Conservation (phyloP, 2,113 vertebrate species). For the Nasalis larvatus region DNA sequence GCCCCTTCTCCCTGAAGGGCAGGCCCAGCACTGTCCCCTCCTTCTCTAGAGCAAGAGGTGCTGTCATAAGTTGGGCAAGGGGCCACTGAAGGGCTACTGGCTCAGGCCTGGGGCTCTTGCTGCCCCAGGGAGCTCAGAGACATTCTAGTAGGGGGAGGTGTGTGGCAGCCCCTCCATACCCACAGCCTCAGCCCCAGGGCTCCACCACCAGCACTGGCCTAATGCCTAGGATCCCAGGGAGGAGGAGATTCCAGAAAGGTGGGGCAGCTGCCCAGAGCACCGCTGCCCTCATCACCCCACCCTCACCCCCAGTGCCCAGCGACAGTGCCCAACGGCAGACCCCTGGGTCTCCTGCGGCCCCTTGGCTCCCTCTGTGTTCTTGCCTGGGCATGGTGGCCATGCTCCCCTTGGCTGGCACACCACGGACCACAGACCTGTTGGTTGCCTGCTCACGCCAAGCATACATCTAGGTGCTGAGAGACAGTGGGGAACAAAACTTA, state of each 20-base stretch:
- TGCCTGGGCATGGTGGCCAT: neutral
- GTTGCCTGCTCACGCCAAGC: neutral
- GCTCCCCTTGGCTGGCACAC: neutral
- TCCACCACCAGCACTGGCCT: neutral
- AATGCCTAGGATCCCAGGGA: neutral
- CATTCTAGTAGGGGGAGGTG: neutral
- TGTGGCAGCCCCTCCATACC: neutral
- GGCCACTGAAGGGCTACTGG: neutral
- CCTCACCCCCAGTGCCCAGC: neutral
- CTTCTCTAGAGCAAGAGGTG: neutral
- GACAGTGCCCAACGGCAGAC: neutral
- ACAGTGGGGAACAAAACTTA: neutral
- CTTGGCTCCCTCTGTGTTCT: neutral
- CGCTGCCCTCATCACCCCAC: neutral
- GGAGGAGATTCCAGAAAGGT: neutral
- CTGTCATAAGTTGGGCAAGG: neutral
- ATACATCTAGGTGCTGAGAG: neutral
- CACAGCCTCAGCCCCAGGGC: neutral
- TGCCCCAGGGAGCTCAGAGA: neutral
- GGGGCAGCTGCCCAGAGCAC: neutral
- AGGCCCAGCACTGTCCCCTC: neutral
- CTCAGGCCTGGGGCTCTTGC: neutral
- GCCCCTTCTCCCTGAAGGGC: neutral
- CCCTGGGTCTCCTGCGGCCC: too few relatives aligned
- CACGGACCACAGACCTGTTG: neutral